Percentiles rank a stretch among this genome's conserved stretches.
phyloP scores from a whole-genome alignment of 2,797 vertebrate species.

The Knipowitschia caucasica region DNA sequence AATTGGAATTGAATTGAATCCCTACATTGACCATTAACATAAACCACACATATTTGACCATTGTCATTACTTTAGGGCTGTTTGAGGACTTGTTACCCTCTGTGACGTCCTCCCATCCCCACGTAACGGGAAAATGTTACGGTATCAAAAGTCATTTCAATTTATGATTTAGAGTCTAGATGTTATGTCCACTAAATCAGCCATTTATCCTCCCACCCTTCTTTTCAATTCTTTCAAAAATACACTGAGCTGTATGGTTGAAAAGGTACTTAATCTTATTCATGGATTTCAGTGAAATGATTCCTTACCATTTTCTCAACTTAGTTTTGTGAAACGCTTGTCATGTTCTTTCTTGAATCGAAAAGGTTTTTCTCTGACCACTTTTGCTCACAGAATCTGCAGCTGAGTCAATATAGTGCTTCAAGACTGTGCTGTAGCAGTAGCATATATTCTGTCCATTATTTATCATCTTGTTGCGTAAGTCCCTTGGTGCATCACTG shows the following conservation, averaged over 20 bases:
- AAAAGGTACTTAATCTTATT: neutral
- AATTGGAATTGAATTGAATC: too few species aligned
- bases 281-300: too few species aligned
- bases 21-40: too few species aligned
- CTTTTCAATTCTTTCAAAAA: neutral
- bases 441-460: conserved; percentile 78
- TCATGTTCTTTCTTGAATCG: neutral
- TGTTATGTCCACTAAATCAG: neutral
- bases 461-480: conserved; percentile 71
- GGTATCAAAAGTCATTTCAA: too few species aligned
- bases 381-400: neutral
- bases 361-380: neutral
- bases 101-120: too few species aligned
- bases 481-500: conserved; percentile 46
- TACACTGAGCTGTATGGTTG: neutral
- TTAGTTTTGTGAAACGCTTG: neutral
- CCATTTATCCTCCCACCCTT: neutral
- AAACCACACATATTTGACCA: too few species aligned
- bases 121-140: too few species aligned
- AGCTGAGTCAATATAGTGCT: conserved; percentile 29
- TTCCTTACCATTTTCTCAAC: too few species aligned
- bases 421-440: conserved; percentile 42
- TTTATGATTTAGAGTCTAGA: neutral
- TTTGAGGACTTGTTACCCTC: too few species aligned
- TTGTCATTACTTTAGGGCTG: too few species aligned